Evolutionary conservation across 2,113 vertebrate species (phyloP).

Genomic region (Rutilus rutilus): DNA sequence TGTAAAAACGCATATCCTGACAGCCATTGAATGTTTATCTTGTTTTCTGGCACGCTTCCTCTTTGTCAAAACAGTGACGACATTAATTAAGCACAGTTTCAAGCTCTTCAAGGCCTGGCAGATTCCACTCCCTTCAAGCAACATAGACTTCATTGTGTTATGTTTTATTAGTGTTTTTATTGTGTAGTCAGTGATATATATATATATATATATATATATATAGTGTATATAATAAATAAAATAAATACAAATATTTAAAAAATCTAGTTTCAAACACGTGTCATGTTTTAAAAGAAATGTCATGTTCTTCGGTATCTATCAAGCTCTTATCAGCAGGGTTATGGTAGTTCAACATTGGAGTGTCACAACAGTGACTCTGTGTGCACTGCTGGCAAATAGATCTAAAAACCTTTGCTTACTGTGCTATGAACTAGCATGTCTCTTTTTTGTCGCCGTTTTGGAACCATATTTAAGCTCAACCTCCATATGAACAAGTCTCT

Average conservation of each 20-base stretch:
- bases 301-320: constrained; percentile 14
- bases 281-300: not conserved
- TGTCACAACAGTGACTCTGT: constrained; percentile 41
- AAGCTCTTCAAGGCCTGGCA: constrained; percentile 40
- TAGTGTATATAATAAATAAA: not conserved
- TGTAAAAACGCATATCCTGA: constrained; percentile 52
- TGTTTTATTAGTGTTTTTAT: not conserved
- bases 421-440: not conserved
- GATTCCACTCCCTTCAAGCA: constrained; percentile 40
- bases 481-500: not conserved
- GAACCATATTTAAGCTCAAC: not conserved
- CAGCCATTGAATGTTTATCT: constrained; percentile 63
- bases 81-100: constrained; percentile 66
- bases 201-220: no score
- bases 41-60: constrained; percentile 61
- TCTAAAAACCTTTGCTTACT: constrained; percentile 20
- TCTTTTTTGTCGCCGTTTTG: not conserved
- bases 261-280: not conserved
- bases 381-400: constrained; percentile 35
- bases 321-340: constrained; percentile 39
- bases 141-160: constrained; percentile 14
- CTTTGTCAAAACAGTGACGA: constrained; percentile 75
- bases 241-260: not conserved
- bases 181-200: not conserved
- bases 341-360: constrained; percentile 12